Evolutionary conservation across 2,888 invertebrate genomes (phyloP), one percentile per base, ranked within the genome.

Genomic region (Pachymerium ferrugineum): DNA sequence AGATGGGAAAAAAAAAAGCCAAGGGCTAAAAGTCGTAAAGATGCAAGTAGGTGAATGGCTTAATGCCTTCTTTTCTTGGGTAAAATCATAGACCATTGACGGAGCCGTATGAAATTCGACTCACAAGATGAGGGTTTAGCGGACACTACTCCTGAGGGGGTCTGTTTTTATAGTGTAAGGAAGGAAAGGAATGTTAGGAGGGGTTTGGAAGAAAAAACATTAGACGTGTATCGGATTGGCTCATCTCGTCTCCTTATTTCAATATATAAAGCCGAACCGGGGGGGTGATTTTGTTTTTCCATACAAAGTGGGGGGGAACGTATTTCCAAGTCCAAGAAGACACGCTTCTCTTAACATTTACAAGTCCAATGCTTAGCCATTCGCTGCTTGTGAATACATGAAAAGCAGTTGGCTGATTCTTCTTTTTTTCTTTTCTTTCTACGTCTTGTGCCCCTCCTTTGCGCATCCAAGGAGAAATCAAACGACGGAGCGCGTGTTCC

Each of bases 341-440:
- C 54, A 54, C 54, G 54, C 14, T 54, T 54, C 54, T 8, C 54
- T 54, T 54, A 25, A 25, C 54, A 54, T 54, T 54, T 54, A 22
- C 54, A 54, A 54, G 54, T 54, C 54, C 25, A 54, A 54, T 54
- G 54, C 8, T 22, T 28, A 54, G 54, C 54, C 54, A 54, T 54
- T 54, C 54, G 54, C 54, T 54, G 54, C 54, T 54, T 54, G 54
- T 54, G 54, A 54, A 54, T 54, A 54, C 54, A 54, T 54, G 54
- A 54, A 54, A 54, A 54, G 54, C 54, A 54, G 54, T 25, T 54
- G 54, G 54, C 54, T 54, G 22, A 47, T 16, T 19, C 16, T 8
- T 8, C 5, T 47, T 6, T 16, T 47, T 19, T 25, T 54, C 25
- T 25, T 25, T 25, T 25, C 28, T 25, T 54, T 25, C 22, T 54